Percentiles rank a stretch among this genome's conserved stretches.
These are phyloP conservation scores for Mactromeris polynyma DNA, from an alignment of 2,888 invertebrate genomes.

Conservation along the genomic window DNA sequence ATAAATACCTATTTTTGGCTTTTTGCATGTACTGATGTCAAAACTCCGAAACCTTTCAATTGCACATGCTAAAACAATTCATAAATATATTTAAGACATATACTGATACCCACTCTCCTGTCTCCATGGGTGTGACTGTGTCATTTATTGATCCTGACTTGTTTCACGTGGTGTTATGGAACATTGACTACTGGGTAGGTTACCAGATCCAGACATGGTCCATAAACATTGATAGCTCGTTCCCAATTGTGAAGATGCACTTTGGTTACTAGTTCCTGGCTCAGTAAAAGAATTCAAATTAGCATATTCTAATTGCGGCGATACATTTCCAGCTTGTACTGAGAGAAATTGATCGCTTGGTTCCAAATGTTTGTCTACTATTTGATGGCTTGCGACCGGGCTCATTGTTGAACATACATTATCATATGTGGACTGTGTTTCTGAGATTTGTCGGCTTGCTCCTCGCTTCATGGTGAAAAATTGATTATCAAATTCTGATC, in stretches of 20 bases:
- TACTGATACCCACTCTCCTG: no score
- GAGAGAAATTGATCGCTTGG: not conserved
- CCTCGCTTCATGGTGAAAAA: not conserved
- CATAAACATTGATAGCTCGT: slow-evolving; percentile 8
- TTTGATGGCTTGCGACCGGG: not conserved
- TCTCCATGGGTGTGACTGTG: no score
- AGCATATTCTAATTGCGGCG: not conserved
- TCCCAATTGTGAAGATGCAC: not conserved
- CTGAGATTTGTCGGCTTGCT: not conserved
- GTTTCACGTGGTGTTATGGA: not conserved
- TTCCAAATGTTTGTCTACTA: not conserved
- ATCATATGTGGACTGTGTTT: not conserved
- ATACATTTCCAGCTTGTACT: not conserved
- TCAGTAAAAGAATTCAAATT: not conserved
- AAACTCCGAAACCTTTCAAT: no score
- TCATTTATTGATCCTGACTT: no score
- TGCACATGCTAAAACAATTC: no score
- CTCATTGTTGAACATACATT: not conserved
- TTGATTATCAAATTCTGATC: not conserved
- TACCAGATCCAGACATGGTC: not conserved
- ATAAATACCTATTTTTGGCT: no score
- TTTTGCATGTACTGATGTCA: no score
- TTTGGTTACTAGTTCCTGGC: not conserved
- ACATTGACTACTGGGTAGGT: not conserved
- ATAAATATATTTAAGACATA: no score